Evolutionary conservation across 2,797 vertebrate genomes (phyloP).

Genomic region (Myripristis jacobus): DNA sequence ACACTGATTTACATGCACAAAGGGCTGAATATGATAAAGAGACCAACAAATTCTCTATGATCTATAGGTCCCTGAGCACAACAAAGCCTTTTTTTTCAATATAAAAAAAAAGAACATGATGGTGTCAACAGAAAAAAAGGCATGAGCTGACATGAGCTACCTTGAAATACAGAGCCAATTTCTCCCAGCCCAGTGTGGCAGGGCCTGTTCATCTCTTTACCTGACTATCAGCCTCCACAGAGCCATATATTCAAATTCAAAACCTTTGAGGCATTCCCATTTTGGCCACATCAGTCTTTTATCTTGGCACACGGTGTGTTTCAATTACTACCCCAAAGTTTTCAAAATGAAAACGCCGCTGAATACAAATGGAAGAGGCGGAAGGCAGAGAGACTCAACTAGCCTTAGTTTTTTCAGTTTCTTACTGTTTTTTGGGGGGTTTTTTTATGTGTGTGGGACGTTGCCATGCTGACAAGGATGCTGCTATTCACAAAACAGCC

Average conservation of each 20-base stretch:
- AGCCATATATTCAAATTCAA: slow-evolving; percentile 53
- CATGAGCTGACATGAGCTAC: slow-evolving; percentile 47
- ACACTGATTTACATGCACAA: slow-evolving; percentile 60
- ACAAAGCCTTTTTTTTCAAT: slow-evolving; percentile 51
- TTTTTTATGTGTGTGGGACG: slow-evolving; percentile 17
- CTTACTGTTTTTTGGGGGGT: not conserved
- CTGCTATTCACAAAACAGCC: slow-evolving; percentile 30
- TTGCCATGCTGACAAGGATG: slow-evolving; percentile 8
- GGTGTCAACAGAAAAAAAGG: slow-evolving; percentile 28
- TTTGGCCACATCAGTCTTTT: slow-evolving; percentile 52
- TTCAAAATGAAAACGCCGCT: slow-evolving; percentile 45
- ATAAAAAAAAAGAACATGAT: slow-evolving; percentile 52
- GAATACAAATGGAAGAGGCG: slow-evolving; percentile 48
- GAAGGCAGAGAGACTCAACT: slow-evolving; percentile 21
- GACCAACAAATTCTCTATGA: slow-evolving; percentile 61
- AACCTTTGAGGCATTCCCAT: slow-evolving; percentile 41
- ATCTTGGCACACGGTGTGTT: slow-evolving; percentile 38
- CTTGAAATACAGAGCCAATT: slow-evolving; percentile 62
- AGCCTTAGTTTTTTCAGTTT: slow-evolving; percentile 26
- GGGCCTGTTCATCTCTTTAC: slow-evolving; percentile 52
- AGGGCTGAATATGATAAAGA: slow-evolving; percentile 59
- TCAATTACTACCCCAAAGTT: slow-evolving; percentile 45
- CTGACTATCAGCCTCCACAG: slow-evolving; percentile 37
- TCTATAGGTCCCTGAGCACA: slow-evolving; percentile 44
- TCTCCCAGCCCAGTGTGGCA: slow-evolving; percentile 34